Percentiles rank a stretch among this genome's conserved stretches.
phyloP scores from a whole-genome alignment of 1,140 invertebrate species.

The Drosophila ohnishii region DNA sequence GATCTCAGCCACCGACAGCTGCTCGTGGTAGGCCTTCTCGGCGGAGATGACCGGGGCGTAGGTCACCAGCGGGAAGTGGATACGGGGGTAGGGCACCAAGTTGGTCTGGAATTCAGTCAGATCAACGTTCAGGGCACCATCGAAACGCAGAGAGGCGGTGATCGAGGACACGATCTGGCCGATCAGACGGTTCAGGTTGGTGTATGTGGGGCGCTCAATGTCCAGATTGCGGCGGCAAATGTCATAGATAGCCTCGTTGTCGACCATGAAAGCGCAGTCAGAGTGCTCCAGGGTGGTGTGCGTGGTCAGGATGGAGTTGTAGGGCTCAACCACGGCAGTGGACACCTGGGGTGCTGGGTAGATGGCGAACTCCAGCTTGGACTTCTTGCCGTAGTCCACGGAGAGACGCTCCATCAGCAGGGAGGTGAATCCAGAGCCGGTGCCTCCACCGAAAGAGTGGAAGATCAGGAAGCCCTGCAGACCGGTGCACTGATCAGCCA shows the following conservation, averaged over 20 bases:
- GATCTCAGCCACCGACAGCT: slow-evolving; percentile 92
- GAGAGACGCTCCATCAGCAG: slow-evolving; percentile 94
- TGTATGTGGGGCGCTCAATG: slow-evolving; percentile 93
- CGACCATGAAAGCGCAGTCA: slow-evolving; percentile 94
- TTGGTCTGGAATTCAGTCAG: slow-evolving; percentile 96
- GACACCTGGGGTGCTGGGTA: slow-evolving; percentile 95
- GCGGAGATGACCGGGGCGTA: slow-evolving; percentile 93
- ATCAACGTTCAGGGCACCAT: slow-evolving; percentile 94
- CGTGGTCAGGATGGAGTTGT: slow-evolving; percentile 92
- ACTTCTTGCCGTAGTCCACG: slow-evolving; percentile 95
- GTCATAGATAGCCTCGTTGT: slow-evolving; percentile 95
- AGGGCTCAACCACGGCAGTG: slow-evolving; percentile 95
- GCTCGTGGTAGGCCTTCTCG: slow-evolving; percentile 94
- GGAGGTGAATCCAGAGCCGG: slow-evolving; percentile 94
- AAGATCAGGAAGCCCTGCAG: slow-evolving; percentile 95
- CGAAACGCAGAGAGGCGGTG: slow-evolving; percentile 94
- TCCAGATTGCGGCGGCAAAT: slow-evolving; percentile 95
- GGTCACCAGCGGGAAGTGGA: slow-evolving; percentile 92
- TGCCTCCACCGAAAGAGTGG: slow-evolving; percentile 95
- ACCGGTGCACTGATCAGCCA: slow-evolving; percentile 94
- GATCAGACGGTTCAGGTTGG: slow-evolving; percentile 91
- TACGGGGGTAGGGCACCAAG: slow-evolving; percentile 92
- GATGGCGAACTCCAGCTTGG: slow-evolving; percentile 94
- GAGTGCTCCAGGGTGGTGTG: slow-evolving; percentile 93
- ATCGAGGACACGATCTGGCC: slow-evolving; percentile 94